Evolutionary conservation across 2,888 invertebrate genomes (phyloP).

Genomic region (Orthosia gothica): DNA sequence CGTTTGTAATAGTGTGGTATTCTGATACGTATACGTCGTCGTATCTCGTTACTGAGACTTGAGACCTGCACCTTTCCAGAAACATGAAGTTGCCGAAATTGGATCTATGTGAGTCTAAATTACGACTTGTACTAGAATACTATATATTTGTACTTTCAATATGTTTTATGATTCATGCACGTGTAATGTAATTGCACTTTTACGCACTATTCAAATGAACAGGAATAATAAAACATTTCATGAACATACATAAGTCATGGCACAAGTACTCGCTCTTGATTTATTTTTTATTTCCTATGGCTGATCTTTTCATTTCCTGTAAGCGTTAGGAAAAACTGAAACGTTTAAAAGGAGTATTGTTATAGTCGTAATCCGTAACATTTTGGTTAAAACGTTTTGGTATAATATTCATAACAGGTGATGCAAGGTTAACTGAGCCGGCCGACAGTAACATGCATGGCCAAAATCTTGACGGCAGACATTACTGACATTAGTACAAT

Average conservation of each 20-base stretch:
- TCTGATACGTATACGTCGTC: slow-evolving; percentile 66
- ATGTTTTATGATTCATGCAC: slow-evolving; percentile 24
- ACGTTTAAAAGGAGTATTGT: slow-evolving; percentile 9
- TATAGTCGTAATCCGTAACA: slow-evolving; percentile 13
- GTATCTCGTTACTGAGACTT: slow-evolving; percentile 62
- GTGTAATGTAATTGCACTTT: slow-evolving; percentile 31
- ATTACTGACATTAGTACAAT: slow-evolving; percentile 28
- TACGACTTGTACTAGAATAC: slow-evolving; percentile 49
- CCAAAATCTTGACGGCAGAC: slow-evolving; percentile 22
- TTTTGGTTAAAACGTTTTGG: slow-evolving; percentile 17
- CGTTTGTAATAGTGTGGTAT: slow-evolving; percentile 69
- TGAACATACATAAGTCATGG: slow-evolving; percentile 7
- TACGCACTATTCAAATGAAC: slow-evolving; percentile 39
- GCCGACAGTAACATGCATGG: slow-evolving; percentile 1
- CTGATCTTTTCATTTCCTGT: slow-evolving; percentile 16
- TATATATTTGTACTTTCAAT: slow-evolving; percentile 17
- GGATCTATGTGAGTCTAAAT: slow-evolving; percentile 81
- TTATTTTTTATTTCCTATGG: slow-evolving; percentile 11
- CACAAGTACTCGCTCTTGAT: slow-evolving; percentile 1
- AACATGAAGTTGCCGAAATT: slow-evolving; percentile 86
- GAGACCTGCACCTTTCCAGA: slow-evolving; percentile 57
- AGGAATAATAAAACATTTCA: slow-evolving; percentile 41
- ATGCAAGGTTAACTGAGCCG: not conserved
- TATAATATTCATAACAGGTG: not conserved
- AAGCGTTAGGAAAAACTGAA: slow-evolving; percentile 21